Percentiles rank a stretch among this genome's conserved stretches.
These are phyloP conservation scores for Cinclus cinclus DNA, from an alignment of 2,113 vertebrate species.

Conservation along the genomic window DNA sequence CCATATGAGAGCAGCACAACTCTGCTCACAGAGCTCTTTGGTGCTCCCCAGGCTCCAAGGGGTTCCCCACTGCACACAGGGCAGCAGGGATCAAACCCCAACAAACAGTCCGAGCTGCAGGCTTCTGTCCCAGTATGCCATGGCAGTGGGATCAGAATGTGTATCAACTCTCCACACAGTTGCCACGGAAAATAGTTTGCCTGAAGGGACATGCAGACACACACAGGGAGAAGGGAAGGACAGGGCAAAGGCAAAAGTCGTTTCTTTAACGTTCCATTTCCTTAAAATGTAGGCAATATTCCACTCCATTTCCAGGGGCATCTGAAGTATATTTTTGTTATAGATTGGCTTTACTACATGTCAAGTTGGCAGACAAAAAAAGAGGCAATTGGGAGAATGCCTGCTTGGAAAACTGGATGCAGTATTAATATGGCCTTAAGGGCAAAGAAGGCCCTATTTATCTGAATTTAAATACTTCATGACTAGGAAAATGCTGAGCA, in stretches of 20 bases:
- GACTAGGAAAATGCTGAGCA: constrained; percentile 36
- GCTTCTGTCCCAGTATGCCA: neutral
- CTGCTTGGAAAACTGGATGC: constrained; percentile 20
- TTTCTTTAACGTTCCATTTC: neutral
- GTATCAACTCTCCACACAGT: neutral
- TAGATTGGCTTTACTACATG: neutral
- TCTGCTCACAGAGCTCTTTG: neutral
- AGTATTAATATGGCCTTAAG: neutral
- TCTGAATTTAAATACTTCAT: neutral
- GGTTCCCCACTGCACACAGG: neutral
- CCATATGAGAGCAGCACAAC: neutral
- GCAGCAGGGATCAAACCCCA: neutral
- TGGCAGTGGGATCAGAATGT: neutral
- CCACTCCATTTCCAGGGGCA: neutral
- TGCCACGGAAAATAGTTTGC: neutral
- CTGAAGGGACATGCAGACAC: neutral
- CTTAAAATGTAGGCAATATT: neutral
- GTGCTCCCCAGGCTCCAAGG: neutral
- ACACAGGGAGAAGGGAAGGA: neutral
- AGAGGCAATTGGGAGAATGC: neutral
- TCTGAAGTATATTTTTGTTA: neutral
- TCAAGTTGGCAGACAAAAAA: neutral
- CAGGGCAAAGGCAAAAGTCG: neutral
- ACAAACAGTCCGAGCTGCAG: neutral
- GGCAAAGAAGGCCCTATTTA: neutral